A percentile compares a stretch with the other conserved stretches of the same genome.
phyloP scores from a whole-genome alignment of 2,113 vertebrate species.

The Peromyscus polionotus region DNA sequence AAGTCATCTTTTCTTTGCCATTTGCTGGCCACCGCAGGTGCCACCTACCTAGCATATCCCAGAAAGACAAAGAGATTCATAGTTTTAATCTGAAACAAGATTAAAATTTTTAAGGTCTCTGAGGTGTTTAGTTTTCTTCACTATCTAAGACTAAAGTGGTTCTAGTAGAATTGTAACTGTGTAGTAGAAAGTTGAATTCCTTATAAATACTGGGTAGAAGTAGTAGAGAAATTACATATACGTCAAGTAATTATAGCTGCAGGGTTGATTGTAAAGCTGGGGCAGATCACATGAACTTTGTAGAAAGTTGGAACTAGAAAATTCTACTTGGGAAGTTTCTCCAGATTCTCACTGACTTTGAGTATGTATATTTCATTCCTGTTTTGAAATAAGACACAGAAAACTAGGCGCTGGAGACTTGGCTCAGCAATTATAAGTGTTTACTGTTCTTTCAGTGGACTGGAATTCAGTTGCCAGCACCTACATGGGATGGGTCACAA shows the following conservation, averaged over 20 bases:
- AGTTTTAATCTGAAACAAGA: background rate
- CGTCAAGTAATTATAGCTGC: constrained; percentile 8
- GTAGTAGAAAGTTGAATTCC: background rate
- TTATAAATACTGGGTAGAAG: background rate
- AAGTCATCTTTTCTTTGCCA: background rate
- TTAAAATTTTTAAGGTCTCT: background rate
- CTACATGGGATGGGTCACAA: background rate
- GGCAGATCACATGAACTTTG: background rate
- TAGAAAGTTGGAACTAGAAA: background rate
- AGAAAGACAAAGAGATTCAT: background rate
- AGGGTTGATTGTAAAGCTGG: constrained; percentile 1
- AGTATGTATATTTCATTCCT: background rate
- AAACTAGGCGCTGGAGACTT: background rate
- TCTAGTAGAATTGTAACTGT: background rate
- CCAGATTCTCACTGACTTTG: background rate
- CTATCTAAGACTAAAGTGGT: background rate
- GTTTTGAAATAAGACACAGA: constrained; percentile 6
- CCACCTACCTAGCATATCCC: background rate
- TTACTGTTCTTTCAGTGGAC: background rate
- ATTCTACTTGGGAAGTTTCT: background rate
- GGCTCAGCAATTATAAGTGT: background rate
- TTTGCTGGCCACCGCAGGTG: background rate
- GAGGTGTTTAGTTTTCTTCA: background rate
- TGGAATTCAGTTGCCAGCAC: background rate
- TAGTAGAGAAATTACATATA: background rate